A percentile compares a stretch with the other conserved stretches of the same genome.
phyloP scores from a whole-genome alignment of 35 echinoderm and acorn worm genomes.

The Holothuria glaberrima region DNA sequence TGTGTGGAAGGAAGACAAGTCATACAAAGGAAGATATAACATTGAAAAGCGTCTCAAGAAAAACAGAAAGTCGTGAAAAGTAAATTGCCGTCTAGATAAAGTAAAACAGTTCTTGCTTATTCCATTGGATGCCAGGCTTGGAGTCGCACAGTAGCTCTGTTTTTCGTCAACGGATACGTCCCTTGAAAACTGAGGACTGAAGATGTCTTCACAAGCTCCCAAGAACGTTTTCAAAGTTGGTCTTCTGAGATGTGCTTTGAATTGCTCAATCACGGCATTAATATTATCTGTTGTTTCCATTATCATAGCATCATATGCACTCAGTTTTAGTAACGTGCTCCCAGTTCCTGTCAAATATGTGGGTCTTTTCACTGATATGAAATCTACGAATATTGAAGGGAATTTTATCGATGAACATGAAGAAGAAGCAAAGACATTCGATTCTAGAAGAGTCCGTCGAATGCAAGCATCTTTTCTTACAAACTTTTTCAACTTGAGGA shows the following conservation, averaged over 20 bases:
- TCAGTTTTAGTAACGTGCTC: constrained; percentile 26
- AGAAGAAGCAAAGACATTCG: not conserved
- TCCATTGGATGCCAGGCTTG: no score
- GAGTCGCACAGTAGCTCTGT: no score
- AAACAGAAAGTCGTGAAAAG: no score
- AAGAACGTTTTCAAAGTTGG: constrained; percentile 18
- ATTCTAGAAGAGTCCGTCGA: not conserved
- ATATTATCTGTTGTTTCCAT: constrained; percentile 20
- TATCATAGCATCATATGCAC: constrained; percentile 38
- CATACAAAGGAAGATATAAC: no score
- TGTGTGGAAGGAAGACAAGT: no score
- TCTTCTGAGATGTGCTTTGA: constrained; percentile 30
- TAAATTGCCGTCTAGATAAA: no score
- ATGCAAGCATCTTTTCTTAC: constrained; percentile 34
- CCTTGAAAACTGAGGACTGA: not conserved
- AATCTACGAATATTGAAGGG: not conserved
- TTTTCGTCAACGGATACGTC: no score
- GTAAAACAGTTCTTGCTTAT: no score
- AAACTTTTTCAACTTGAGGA: constrained; percentile 15
- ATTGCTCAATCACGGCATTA: constrained; percentile 43
- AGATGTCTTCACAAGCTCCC: constrained; percentile 7
- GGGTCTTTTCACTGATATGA: not conserved
- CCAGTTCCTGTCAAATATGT: constrained; percentile 34
- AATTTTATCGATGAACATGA: not conserved
- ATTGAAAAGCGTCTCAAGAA: no score